phyloP scores from a whole-genome alignment of 2,888 invertebrate species.

The Luperina nickerlii region DNA sequence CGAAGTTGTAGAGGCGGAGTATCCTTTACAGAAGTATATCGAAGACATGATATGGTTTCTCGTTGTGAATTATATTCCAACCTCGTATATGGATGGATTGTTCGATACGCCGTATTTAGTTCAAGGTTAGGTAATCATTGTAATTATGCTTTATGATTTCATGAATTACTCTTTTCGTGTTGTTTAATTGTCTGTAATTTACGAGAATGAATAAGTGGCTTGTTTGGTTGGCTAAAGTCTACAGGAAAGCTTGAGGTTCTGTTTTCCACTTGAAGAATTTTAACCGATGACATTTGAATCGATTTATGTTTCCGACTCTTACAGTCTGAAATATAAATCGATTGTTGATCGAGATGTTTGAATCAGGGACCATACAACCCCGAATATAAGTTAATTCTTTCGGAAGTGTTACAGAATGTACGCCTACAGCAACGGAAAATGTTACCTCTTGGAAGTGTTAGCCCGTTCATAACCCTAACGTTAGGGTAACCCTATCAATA shows the following conservation, averaged over 20 bases:
- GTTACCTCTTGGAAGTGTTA: too few relatives aligned
- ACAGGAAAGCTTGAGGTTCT: background rate
- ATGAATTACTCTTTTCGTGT: background rate
- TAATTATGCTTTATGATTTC: background rate
- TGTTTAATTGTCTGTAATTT: background rate
- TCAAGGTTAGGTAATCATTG: constrained; percentile 70
- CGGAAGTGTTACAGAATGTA: too few relatives aligned
- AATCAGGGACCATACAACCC: too few relatives aligned
- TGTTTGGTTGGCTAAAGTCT: background rate
- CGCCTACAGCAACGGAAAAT: too few relatives aligned
- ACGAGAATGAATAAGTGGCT: background rate
- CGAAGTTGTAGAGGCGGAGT: constrained; percentile 71
- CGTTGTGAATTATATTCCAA: constrained; percentile 76
- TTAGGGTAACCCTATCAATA: too few relatives aligned
- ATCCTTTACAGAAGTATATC: constrained; percentile 62
- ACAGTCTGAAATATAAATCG: too few relatives aligned
- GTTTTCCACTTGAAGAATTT: background rate
- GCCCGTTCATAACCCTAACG: too few relatives aligned
- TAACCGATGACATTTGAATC: background rate
- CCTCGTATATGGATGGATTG: constrained; percentile 76
- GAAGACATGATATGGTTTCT: constrained; percentile 75
- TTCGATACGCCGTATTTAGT: constrained; percentile 80
- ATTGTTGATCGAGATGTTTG: background rate
- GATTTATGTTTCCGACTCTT: background rate
- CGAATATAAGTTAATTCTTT: too few relatives aligned